A percentile compares a stretch with the other conserved stretches of the same genome.
Evolutionary conservation across 2,888 invertebrate genomes (phyloP).

Genomic region (Amphipoea lucens): DNA sequence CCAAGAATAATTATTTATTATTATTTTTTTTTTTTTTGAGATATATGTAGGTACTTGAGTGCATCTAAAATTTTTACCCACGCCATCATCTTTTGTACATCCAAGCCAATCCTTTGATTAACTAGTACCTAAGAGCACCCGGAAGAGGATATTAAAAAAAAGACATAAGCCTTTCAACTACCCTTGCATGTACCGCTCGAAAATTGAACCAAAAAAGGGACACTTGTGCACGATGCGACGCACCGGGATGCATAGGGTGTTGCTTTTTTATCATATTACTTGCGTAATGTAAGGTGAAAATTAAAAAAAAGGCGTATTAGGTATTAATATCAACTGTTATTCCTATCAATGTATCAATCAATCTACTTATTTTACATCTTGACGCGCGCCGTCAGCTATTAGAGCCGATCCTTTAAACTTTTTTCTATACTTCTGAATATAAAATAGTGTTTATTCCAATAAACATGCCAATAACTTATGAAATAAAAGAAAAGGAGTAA

Average conservation of each 20-base stretch:
- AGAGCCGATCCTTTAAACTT: background rate
- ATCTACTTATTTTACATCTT: background rate
- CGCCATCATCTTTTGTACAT: conserved; percentile 1
- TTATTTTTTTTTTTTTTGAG: too few species aligned
- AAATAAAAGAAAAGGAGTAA: background rate
- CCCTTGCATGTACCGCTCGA: conserved; percentile 52
- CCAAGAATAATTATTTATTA: background rate
- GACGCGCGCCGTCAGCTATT: background rate
- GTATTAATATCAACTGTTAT: background rate
- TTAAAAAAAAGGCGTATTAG: background rate
- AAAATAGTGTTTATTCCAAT: background rate
- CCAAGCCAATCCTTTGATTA: conserved; percentile 25
- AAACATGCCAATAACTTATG: background rate
- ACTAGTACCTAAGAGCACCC: conserved; percentile 26
- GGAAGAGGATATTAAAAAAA: conserved; percentile 63
- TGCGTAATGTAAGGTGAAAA: conserved; percentile 33
- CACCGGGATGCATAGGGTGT: conserved; percentile 75
- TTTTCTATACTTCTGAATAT: background rate
- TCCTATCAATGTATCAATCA: background rate
- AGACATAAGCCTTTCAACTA: conserved; percentile 56
- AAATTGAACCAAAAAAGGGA: conserved; percentile 74
- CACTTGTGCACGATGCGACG: conserved; percentile 78
- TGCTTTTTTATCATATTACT: conserved; percentile 75
- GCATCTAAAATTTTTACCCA: background rate
- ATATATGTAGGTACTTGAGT: background rate